Evolutionary conservation across 35 echinoderm and acorn worm species (phyloP).

Genomic region (Amphiura filiformis): DNA sequence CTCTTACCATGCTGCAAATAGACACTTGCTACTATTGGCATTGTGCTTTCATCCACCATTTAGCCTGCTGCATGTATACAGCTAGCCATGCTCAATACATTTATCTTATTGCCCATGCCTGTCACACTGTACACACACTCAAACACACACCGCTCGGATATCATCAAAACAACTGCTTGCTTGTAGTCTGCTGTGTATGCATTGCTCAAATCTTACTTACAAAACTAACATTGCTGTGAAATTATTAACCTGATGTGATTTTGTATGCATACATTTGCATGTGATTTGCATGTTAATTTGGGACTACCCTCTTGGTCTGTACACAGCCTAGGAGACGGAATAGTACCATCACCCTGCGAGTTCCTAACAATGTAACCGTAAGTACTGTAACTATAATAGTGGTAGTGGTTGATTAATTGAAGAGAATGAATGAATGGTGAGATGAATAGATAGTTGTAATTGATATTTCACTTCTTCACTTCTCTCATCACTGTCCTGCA

Average conservation of each 20-base stretch:
- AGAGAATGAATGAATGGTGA: too few relatives aligned
- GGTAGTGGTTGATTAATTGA: too few relatives aligned
- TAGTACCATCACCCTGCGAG: constrained; percentile 64
- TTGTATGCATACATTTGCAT: constrained; percentile 16
- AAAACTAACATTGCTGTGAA: neutral
- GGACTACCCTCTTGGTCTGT: constrained; percentile 14
- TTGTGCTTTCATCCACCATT: neutral
- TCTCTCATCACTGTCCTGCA: too few relatives aligned
- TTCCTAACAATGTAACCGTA: constrained; percentile 52
- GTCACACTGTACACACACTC: too few relatives aligned
- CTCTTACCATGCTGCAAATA: neutral
- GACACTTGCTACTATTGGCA: neutral
- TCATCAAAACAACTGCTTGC: too few relatives aligned
- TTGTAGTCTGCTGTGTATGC: neutral
- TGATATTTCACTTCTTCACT: too few relatives aligned
- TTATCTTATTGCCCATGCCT: too few relatives aligned
- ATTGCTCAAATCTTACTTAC: too few relatives aligned
- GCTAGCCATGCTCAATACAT: neutral
- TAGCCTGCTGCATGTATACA: neutral
- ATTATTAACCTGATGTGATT: neutral
- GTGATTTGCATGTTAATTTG: constrained; percentile 19
- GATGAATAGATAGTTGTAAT: too few relatives aligned
- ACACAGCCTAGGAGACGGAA: constrained; percentile 57
- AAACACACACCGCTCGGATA: too few relatives aligned
- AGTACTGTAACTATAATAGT: constrained; percentile 27